Evolutionary conservation across 2,888 invertebrate species (phyloP), one percentile per base, ranked within the genome.

Genomic region (Mythimna lalbum): DNA sequence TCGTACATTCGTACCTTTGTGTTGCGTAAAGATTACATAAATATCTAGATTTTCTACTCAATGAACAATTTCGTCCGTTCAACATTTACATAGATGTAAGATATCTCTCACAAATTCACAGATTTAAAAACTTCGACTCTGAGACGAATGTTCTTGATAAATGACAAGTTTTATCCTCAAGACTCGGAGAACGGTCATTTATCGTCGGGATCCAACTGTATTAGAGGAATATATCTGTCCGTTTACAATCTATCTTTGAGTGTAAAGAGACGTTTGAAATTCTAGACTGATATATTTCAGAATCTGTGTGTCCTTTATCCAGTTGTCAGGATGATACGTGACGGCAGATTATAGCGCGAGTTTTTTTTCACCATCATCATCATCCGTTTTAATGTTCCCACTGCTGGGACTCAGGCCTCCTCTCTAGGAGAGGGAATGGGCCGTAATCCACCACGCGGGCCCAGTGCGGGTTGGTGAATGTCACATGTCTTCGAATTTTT

Each of bases 161-260:
- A 77, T 69, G 52, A 33, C 43, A 50, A 39, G 56, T 50, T 76
- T 65, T 61, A 68, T 64, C 53, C 53, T 59, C 49, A n/a, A 69
- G 69, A 49, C 27, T 75, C n/a, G 49, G 47, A 52, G 75, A 33
- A n/a, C 31, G 23, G n/a, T 55, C 27, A 53, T 77, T 81, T 81
- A 76, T 77, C 81, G 50, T 61, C 56, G 61, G 21, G 52, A 27
- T 71, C 23, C 62, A 43, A 33, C 39, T 50, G 62, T 17, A 55
- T 31, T 33, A 36, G 49, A 76, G 23, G 10, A 39, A 57, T 49
- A 19, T 27, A 36, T 57, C 33, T 52, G 33, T 73, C 17, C 21
- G 1, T 78, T 78, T 50, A 43, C 47, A 68, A 43, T 69, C 23
- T 55, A 78, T 50, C 49, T 70, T 43, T 6, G 14, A 70, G 27